phyloP scores from a whole-genome alignment of 1,140 invertebrate genomes.

The Drosophila sp. region DNA sequence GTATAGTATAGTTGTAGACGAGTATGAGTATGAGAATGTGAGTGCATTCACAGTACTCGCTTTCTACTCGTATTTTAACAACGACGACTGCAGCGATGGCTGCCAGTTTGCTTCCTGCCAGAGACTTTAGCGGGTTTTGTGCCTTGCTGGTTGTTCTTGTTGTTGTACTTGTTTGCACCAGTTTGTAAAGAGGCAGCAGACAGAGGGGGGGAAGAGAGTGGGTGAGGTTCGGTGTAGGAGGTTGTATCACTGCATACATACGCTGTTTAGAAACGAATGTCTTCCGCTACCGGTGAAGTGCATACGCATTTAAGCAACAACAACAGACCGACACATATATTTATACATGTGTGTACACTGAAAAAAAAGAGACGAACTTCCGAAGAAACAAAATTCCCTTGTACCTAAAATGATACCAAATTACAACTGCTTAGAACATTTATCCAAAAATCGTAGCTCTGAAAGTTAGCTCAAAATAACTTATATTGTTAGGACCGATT shows the following conservation, averaged over 20 bases:
- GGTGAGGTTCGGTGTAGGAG: neutral
- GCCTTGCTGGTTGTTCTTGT: conserved; percentile 15
- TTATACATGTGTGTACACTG: neutral
- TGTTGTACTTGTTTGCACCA: conserved; percentile 38
- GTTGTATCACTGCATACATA: conserved; percentile 41
- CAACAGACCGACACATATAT: conserved; percentile 16
- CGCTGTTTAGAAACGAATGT: conserved; percentile 59
- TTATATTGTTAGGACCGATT: too few relatives aligned
- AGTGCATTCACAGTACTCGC: conserved; percentile 24
- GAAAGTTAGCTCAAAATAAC: too few relatives aligned
- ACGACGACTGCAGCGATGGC: conserved; percentile 36
- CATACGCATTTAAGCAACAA: conserved; percentile 59
- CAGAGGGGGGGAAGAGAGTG: neutral
- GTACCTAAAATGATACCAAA: too few relatives aligned
- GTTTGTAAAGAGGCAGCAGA: conserved; percentile 21
- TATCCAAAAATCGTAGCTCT: too few relatives aligned
- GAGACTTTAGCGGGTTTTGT: conserved; percentile 35
- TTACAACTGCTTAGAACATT: too few relatives aligned
- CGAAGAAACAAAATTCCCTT: too few relatives aligned
- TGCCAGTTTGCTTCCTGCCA: conserved; percentile 49
- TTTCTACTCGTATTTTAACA: conserved; percentile 38
- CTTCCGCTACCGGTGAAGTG: conserved; percentile 57
- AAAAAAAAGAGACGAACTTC: too few relatives aligned
- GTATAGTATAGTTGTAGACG: conserved; percentile 15
- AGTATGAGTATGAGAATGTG: conserved; percentile 34